Evolutionary conservation across 23 tunicate genomes (phyloP).

Genomic region (Botrylloides violaceus): DNA sequence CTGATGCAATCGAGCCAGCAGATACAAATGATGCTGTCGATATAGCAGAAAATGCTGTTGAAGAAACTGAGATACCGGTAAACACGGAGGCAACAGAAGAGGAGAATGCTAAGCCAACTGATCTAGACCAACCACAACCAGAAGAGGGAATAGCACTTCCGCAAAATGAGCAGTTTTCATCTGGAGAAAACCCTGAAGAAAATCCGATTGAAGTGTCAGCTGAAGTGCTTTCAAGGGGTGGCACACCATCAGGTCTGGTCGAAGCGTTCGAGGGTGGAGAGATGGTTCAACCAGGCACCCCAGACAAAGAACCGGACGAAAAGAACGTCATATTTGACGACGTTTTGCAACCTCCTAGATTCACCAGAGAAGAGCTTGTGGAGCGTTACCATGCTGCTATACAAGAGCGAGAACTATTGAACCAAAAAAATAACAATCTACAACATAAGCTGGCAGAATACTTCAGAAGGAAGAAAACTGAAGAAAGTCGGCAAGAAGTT

Average conservation of each 20-base stretch:
- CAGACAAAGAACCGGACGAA: conserved; percentile 23
- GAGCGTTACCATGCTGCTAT: conserved; percentile 72
- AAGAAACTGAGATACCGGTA: neutral
- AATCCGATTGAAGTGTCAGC: neutral
- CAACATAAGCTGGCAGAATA: conserved; percentile 96
- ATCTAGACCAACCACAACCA: neutral
- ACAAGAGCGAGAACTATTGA: conserved; percentile 67
- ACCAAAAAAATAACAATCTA: conserved; percentile 45
- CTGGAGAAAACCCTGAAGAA: conserved; percentile 12
- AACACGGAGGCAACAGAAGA: conserved; percentile 2
- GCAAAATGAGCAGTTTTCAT: conserved; percentile 7
- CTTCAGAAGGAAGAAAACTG: conserved; percentile 80
- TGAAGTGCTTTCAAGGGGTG: conserved; percentile 13
- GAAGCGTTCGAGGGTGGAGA: conserved; percentile 13
- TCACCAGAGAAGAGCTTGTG: conserved; percentile 70
- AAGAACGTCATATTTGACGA: conserved; percentile 13
- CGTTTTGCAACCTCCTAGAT: conserved; percentile 45
- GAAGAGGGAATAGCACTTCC: conserved; percentile 8
- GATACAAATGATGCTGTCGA: neutral
- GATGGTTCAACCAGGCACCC: conserved; percentile 30
- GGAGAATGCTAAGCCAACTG: neutral
- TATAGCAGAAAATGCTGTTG: neutral
- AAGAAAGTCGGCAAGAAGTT: conserved; percentile 69
- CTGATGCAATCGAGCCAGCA: neutral
- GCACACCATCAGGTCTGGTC: conserved; percentile 7